These are phyloP conservation scores for Bucorvus abyssinicus DNA, from an alignment of 2,797 vertebrate species.

Conservation along the genomic window DNA sequence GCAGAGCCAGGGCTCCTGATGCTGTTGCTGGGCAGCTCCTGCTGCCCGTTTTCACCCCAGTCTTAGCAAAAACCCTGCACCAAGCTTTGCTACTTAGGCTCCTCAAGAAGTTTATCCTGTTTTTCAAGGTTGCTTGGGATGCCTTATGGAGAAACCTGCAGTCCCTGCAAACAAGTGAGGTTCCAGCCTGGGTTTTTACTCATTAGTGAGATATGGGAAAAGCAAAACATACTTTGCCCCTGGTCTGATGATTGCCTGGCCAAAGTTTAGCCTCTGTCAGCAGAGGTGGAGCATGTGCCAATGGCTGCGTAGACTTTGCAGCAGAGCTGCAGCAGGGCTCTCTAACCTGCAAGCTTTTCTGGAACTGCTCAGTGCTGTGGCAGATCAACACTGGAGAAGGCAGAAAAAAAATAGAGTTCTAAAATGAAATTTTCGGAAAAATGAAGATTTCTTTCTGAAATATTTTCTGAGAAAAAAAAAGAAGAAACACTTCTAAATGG, in stretches of 20 bases:
- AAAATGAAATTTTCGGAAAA: neutral
- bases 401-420: fast-evolving
- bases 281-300: neutral
- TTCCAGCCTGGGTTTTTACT: neutral
- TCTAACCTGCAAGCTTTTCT: neutral
- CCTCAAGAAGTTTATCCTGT: neutral
- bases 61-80: neutral
- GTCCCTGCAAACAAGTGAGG: neutral
- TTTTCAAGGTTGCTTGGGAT: neutral
- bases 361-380: neutral
- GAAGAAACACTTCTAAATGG: neutral
- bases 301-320: neutral
- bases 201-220: neutral
- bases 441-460: neutral
- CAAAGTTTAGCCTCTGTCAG: neutral
- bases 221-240: neutral
- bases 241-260: neutral
- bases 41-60: fast-evolving
- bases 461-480: neutral
- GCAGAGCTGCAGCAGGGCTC: neutral
- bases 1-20: neutral
- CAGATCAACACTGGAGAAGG: neutral
- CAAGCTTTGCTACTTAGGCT: neutral
- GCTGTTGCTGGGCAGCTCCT: neutral
- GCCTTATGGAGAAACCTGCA: neutral